phyloP scores from a whole-genome alignment of 2,797 vertebrate species.

The Mus spretus region DNA sequence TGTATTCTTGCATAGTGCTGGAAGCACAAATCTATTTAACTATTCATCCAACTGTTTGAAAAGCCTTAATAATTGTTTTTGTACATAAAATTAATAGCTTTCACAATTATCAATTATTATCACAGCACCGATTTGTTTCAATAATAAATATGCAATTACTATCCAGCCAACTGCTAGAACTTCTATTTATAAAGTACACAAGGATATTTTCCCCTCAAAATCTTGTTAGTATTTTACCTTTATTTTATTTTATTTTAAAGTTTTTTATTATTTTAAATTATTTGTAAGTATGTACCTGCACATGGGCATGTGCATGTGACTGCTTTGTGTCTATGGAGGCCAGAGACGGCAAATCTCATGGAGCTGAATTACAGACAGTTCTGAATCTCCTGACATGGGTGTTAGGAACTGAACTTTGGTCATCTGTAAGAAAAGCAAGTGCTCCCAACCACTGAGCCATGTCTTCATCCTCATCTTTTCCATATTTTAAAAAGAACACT shows the following conservation, averaged over 20 bases:
- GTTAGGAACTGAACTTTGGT: background rate
- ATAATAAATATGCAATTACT: constrained; percentile 18
- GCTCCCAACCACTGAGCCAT: background rate
- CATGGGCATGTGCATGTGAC: background rate
- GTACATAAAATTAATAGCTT: constrained; percentile 55
- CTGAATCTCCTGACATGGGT: background rate
- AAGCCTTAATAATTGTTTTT: constrained; percentile 35
- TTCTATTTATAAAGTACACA: constrained; percentile 5
- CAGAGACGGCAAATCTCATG: background rate
- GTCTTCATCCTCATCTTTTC: background rate
- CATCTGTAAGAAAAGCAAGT: background rate
- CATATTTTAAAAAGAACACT: background rate
- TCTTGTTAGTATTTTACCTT: background rate
- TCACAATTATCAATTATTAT: constrained; percentile 53
- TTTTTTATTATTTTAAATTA: background rate
- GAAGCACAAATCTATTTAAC: background rate
- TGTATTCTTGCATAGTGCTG: background rate
- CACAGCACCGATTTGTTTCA: constrained; percentile 42
- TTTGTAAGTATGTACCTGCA: background rate
- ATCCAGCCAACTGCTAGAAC: background rate
- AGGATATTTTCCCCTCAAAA: background rate
- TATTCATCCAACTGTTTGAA: constrained; percentile 48
- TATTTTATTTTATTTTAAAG: background rate
- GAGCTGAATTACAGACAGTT: background rate
- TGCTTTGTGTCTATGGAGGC: background rate